A percentile compares a stretch with the other conserved stretches of the same genome.
These are phyloP conservation scores for Amiota minor DNA, from an alignment of 2,888 invertebrate genomes.

Conservation along the genomic window DNA sequence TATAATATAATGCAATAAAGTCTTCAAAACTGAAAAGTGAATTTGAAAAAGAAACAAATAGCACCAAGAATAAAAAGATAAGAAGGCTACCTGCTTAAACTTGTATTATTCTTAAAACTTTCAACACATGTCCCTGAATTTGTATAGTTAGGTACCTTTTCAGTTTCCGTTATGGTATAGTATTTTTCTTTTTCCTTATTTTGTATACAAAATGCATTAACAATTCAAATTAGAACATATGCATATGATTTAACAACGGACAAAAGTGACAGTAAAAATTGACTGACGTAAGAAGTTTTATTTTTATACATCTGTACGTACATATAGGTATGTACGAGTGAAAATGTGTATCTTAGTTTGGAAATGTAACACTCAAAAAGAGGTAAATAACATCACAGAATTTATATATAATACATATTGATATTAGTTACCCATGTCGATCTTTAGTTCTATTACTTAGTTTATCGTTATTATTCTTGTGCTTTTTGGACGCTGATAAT, in stretches of 20 bases:
- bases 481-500: too few species aligned
- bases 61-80: too few species aligned
- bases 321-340: too few species aligned
- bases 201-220: constrained; percentile 51
- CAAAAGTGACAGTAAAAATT: background rate
- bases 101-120: background rate
- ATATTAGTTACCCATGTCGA: too few species aligned
- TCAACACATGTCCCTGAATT: constrained; percentile 57
- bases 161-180: constrained; percentile 51
- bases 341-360: too few species aligned
- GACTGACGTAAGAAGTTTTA: constrained; percentile 4
- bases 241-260: constrained; percentile 31
- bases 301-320: background rate
- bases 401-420: too few species aligned
- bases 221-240: constrained; percentile 57
- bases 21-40: background rate
- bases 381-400: too few species aligned
- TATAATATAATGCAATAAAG: background rate
- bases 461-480: too few species aligned
- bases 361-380: too few species aligned
- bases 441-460: too few species aligned
- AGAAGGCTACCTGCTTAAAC: too few species aligned
- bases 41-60: background rate
- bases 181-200: constrained; percentile 38
- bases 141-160: constrained; percentile 60